Conservation (phyloP, 2,113 vertebrate species). For the Zootoca vivipara region DNA sequence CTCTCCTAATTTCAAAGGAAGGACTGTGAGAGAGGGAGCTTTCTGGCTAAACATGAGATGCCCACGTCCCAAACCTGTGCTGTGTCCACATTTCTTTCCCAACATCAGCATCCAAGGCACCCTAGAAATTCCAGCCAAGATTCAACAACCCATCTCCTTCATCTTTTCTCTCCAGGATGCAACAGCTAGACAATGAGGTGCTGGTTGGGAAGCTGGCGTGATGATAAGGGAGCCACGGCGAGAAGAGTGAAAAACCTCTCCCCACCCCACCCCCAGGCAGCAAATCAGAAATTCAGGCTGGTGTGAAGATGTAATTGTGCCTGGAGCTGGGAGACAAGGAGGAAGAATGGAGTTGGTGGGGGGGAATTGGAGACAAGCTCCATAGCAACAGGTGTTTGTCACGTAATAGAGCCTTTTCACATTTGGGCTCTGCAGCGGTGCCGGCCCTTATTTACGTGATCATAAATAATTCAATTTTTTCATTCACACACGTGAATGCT, state of each 20-base stretch:
- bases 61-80: background rate
- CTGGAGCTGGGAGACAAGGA: background rate
- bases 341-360: conserved; percentile 17
- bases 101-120: background rate
- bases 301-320: conserved; percentile 23
- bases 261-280: background rate
- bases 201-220: background rate
- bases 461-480: conserved; percentile 76
- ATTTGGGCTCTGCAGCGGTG: conserved; percentile 54
- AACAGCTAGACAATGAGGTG: background rate
- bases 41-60: background rate
- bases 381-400: conserved; percentile 74
- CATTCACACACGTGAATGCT: conserved; percentile 75
- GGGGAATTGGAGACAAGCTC: conserved; percentile 45
- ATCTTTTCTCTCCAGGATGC: background rate
- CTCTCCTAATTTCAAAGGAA: background rate
- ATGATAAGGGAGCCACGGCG: background rate
- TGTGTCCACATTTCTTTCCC: background rate
- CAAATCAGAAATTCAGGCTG: conserved; percentile 24
- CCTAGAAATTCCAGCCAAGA: background rate
- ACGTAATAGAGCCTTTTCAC: conserved; percentile 71
- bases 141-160: accelerated
- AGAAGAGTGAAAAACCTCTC: background rate
- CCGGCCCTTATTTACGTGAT: conserved; percentile 67
- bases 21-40: background rate